Evolutionary conservation across 2,888 invertebrate genomes (phyloP), one percentile per base, ranked within the genome.

Genomic region (Tetragonisca angustula): DNA sequence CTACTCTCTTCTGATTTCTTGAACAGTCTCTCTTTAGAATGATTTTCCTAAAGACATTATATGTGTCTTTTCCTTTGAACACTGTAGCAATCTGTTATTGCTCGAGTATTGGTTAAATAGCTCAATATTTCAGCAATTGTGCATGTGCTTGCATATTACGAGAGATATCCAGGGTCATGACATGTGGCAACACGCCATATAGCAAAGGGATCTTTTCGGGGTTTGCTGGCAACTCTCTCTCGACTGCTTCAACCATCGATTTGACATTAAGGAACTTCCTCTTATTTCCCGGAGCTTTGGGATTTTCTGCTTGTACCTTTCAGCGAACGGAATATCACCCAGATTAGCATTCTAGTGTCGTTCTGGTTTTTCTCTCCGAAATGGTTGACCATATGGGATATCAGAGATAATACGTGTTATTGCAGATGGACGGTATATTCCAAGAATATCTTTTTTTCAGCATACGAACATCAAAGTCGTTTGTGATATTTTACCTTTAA

Each of bases 191-290:
- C 13, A 32, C 43, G 74, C 82, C 81, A 81, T 52, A 65, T 9
- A 19, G 36, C 9, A 54, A 4, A 65, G 32, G 24, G 61, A 11
- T 56, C 50, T 64, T 70, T 64, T 56, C 52, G 32, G 9, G 9
- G 19, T 24, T 68, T 50, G 4, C 32, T 74, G 71, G 59, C 62
- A 79, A 64, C 70, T 78, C 71, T 78, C 71, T 72, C 78, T 36
- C 59, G 61, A 50, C 56, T 43, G 6, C 32, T 67, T 43, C 62
- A 6, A 17, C 62, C 54, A 79, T 84, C 78, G 81, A 78, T 79
- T 81, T 49, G 71, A 74, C 81, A 62, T 76, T 81, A 79, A 78
- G 78, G 62, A 74, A 67, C 50, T 74, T 68, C 49, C 49, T 27
- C 74, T 86, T 81, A 72, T 77, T 79, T 68, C 65, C 9, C 4